These are phyloP conservation scores for Tipula vernalis DNA, from an alignment of 2,888 invertebrate genomes.

Conservation along the genomic window DNA sequence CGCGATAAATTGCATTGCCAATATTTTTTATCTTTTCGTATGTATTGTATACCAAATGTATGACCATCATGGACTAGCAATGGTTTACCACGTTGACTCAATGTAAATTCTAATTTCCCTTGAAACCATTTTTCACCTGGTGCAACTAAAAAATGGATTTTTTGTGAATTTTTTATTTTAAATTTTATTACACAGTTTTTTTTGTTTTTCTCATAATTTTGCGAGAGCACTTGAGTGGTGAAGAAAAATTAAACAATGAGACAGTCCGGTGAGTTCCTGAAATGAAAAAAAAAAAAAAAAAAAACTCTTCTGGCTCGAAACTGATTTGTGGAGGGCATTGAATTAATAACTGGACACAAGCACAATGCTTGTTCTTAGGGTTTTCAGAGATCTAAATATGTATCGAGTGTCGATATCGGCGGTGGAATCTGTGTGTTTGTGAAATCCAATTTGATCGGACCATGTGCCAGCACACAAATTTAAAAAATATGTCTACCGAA, in stretches of 20 bases:
- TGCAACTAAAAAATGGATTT: constrained; percentile 25
- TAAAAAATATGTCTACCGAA: no score
- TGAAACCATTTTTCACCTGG: constrained; percentile 37
- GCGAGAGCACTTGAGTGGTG: background rate
- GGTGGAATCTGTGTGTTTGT: no score
- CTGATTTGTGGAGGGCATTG: no score
- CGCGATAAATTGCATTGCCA: constrained; percentile 37
- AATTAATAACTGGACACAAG: no score
- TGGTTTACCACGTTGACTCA: constrained; percentile 36
- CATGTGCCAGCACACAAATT: no score
- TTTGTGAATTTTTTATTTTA: background rate
- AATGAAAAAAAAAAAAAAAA: no score
- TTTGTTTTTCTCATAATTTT: background rate
- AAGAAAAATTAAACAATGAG: background rate
- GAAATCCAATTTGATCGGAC: no score
- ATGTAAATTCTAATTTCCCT: constrained; percentile 37
- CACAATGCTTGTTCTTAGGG: no score
- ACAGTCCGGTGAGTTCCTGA: background rate
- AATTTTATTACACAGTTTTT: constrained; percentile 5
- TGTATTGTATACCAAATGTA: constrained; percentile 36
- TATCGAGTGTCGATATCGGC: no score
- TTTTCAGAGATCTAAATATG: no score
- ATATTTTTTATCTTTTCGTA: constrained; percentile 37
- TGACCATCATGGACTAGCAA: constrained; percentile 35
- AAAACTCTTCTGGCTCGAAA: no score